Percentiles rank a stretch among this genome's conserved stretches.
These are phyloP conservation scores for Oostethus manadensis DNA, from an alignment of 2,113 vertebrate genomes.

Conservation along the genomic window DNA sequence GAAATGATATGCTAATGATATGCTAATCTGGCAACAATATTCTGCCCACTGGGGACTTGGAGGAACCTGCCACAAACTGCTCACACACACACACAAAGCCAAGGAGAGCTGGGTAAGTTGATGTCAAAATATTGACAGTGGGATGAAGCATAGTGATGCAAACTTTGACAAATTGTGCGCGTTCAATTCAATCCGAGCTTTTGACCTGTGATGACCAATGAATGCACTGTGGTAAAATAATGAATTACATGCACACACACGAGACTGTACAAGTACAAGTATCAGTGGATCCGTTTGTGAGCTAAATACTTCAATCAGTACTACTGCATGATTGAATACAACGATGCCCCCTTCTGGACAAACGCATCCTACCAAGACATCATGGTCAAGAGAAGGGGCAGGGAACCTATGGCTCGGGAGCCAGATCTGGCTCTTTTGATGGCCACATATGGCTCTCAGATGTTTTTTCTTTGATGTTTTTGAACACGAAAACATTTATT, in stretches of 20 bases:
- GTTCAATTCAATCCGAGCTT: background rate
- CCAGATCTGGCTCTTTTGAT: too few relatives aligned
- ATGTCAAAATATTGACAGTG: conserved; percentile 25
- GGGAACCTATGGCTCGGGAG: too few relatives aligned
- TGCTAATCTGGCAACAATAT: conserved; percentile 78
- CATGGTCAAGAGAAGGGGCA: too few relatives aligned
- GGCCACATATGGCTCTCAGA: too few relatives aligned
- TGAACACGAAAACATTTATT: too few relatives aligned
- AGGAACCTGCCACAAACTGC: conserved; percentile 58
- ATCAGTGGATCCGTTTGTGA: background rate
- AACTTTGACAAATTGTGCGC: background rate
- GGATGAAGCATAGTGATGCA: conserved; percentile 4
- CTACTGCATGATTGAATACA: conserved; percentile 39
- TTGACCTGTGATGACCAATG: background rate
- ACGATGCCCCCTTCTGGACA: conserved; percentile 55
- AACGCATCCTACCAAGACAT: too few relatives aligned
- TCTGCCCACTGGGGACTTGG: conserved; percentile 68
- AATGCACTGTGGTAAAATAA: background rate
- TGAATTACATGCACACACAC: background rate
- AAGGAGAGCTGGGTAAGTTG: conserved; percentile 26
- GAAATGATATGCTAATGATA: conserved; percentile 77
- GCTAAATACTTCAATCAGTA: background rate
- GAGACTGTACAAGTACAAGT: background rate
- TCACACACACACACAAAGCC: conserved; percentile 15
- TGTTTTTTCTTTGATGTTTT: too few relatives aligned